Evolutionary conservation across 2,797 vertebrate species (phyloP), one percentile per base, ranked within the genome.

Genomic region (Discoglossus pictus): DNA sequence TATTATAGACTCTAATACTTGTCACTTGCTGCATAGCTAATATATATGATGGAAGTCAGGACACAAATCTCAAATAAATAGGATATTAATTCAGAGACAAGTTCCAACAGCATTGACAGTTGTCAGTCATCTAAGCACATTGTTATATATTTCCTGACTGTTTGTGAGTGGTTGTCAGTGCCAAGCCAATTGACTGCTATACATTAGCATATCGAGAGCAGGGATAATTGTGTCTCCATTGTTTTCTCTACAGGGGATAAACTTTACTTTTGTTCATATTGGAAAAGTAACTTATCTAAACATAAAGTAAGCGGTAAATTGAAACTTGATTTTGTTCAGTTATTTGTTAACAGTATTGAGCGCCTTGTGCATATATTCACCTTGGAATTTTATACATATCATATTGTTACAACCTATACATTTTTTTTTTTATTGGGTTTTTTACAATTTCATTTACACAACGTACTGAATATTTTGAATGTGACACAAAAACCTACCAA

Each of bases 111-210:
- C 50, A 25, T 17, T 63, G 68, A 46, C 68, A 63, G 17, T 11
- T 58, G 60, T 64, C 68, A 71, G 15, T 71, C 52, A 50, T 4
- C n/a, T n/a, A 56, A 44, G 7, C 43, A 17, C 17, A 36, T 15
- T 24, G 36, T 50, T 36, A 23, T 58, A 16, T 43, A 38, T 35
- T 64, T 71, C 39, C 4, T 71, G 68, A 58, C 31, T 43, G 38
- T 52, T 68, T 68, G 46, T 64, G 50, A 62, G 18, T 16, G 24
- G 42, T 42, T 70, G 67, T 71, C 68, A 63, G 23, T 17, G 36
- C 44, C 7, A 17, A 63, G 21, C 21, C 43, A 31, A 25, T 42
- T 12, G 35, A 43, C 44, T 17, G 16, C 18, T 50, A 51, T 58
- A 51, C 24, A 63, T 63, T 64, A 58, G 60, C 60, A 71, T 71